These are phyloP conservation scores for Cacatua alba DNA, from an alignment of 2,113 vertebrate species.

Conservation along the genomic window DNA sequence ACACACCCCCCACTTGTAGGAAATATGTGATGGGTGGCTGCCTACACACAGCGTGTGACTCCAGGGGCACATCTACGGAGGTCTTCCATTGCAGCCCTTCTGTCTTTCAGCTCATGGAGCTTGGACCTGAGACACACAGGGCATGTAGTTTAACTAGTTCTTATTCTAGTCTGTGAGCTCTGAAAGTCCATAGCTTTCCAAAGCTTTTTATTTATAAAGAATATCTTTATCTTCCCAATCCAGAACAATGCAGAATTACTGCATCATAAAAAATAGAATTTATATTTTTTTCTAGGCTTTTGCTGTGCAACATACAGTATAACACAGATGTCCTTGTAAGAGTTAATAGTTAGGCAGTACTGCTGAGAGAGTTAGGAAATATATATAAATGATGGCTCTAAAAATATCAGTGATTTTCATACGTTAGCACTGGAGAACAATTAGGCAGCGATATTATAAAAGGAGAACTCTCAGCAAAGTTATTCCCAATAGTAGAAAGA, in stretches of 20 bases:
- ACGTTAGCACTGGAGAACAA: conserved; percentile 11
- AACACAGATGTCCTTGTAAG: not conserved
- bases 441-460: not conserved
- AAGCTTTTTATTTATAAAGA: not conserved
- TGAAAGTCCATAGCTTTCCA: not conserved
- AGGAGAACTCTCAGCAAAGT: not conserved
- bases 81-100: not conserved
- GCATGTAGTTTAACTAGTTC: accelerated
- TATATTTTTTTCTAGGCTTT: not conserved
- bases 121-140: not conserved
- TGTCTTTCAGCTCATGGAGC: not conserved
- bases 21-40: not conserved
- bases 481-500: not conserved
- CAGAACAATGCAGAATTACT: not conserved
- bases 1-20: accelerated
- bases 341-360: not conserved
- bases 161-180: not conserved
- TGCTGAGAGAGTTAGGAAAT: not conserved
- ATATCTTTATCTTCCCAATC: not conserved
- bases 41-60: not conserved
- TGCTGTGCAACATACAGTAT: not conserved
- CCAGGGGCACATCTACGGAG: not conserved
- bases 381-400: not conserved
- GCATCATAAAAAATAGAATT: not conserved
- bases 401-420: conserved; percentile 26